Base-by-base conservation (phyloP, 2,888 invertebrate species). In the Agonum fuliginosum region DNA sequence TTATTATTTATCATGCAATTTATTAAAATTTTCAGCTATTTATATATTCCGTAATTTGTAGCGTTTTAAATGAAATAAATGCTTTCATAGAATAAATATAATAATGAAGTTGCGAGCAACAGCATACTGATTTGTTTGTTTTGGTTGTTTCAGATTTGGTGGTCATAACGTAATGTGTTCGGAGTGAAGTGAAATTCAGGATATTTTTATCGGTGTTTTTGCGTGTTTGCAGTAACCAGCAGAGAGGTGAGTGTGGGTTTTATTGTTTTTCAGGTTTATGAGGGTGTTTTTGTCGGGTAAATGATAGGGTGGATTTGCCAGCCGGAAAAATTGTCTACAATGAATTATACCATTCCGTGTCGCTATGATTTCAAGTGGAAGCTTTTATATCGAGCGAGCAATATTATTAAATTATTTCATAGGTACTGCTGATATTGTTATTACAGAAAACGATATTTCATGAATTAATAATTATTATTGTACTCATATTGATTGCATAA, bases 191-290 rank as follows among this genome's bases (percentile, higher is more conserved):
- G 46, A 43, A 24, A 46, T 34, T 70, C 48, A 20, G 48, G 48
- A 46, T 30, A 70, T 48, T 46, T 48, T 70, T 46, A 48, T 30
- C 70, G 41, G 17, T 30, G 43, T 62, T 62, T 62, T 62, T 62
- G 24, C 58, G 58, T 62, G 58, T 30, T 62, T 62, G 58, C 30
- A 62, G 58, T 30, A 27, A 30, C 58, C 17, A 17, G 30, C 30
- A 62, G 58, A 27, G 27, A 62, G 58, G 58, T 62, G 30, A 62
- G 58, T 30, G 46, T 12, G 14, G 54, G 12, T 62, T 62, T 62
- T 62, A 62, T 62, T 62, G 58, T 62, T 62, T 62, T 62, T 17
- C 12, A 30, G 58, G 12, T 62, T 62, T 62, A 62, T 62, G 58
- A 62, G 30, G 12, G 27, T 62, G 58, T 62, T 62, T 62, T 62